Percentiles rank a stretch among this genome's conserved stretches.
These are phyloP conservation scores for Andrena chrysosceles DNA, from an alignment of 2,888 invertebrate species.

Conservation along the genomic window DNA sequence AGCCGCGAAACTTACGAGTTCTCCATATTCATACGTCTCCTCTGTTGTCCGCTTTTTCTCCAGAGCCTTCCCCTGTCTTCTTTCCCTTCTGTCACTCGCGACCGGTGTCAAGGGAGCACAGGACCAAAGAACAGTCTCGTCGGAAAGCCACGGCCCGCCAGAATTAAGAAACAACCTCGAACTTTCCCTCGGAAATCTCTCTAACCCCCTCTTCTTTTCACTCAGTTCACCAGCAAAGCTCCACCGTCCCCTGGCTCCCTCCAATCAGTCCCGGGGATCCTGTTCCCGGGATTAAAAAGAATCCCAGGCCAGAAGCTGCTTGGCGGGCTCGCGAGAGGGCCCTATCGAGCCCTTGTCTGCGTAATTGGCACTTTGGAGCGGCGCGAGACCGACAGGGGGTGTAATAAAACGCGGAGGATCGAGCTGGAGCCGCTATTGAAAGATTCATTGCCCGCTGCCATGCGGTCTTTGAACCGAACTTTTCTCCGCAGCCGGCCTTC, in stretches of 20 bases:
- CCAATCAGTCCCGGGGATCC: conserved; percentile 61
- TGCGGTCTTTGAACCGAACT: conserved; percentile 63
- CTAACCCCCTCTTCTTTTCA: neutral
- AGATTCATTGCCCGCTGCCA: conserved; percentile 62
- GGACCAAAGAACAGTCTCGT: too few species aligned
- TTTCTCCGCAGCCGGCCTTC: conserved; percentile 35
- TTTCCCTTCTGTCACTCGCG: neutral
- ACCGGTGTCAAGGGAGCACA: neutral
- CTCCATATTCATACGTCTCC: conserved; percentile 54
- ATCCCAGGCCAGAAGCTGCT: conserved; percentile 41
- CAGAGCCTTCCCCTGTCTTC: conserved; percentile 18
- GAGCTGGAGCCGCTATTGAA: conserved; percentile 45
- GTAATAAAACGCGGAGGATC: conserved; percentile 64
- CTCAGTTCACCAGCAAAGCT: conserved; percentile 5
- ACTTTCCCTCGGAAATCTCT: neutral
- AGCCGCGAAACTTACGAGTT: conserved; percentile 35
- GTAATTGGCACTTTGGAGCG: conserved; percentile 71
- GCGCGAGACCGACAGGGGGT: conserved; percentile 56
- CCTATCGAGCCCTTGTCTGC: conserved; percentile 51
- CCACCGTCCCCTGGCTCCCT: neutral
- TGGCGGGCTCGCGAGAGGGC: conserved; percentile 41
- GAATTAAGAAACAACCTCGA: too few species aligned
- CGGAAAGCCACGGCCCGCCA: neutral
- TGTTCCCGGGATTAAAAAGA: conserved; percentile 68
- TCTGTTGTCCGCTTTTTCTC: conserved; percentile 43